These are phyloP conservation scores for Parazoanthus atlanticus DNA, from an alignment of 92 coral and sea anemone genomes.

Conservation along the genomic window DNA sequence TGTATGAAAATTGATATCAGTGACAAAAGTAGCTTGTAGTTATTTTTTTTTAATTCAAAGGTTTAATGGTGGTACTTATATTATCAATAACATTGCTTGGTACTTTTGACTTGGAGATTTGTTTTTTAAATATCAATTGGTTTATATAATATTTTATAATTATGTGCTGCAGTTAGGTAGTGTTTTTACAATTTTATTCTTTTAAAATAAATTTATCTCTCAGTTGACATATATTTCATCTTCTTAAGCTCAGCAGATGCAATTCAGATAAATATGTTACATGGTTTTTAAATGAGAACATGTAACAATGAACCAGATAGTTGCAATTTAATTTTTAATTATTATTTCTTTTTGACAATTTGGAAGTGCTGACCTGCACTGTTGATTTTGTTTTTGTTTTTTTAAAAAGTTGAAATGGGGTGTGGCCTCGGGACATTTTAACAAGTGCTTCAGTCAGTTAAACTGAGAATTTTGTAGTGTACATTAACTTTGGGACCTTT, in stretches of 20 bases:
- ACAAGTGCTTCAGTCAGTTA: not conserved
- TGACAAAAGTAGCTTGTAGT: conserved; percentile 3
- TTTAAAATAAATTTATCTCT: not conserved
- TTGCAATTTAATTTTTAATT: no score
- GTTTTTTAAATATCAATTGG: not conserved
- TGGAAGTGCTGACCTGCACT: not conserved
- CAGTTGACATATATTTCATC: no score
- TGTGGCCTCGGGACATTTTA: no score
- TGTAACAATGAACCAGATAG: not conserved
- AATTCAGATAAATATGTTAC: no score
- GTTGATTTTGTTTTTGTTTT: not conserved
- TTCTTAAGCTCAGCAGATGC: no score
- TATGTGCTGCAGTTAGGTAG: not conserved
- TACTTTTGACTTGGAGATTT: conserved; percentile 1
- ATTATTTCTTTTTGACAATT: no score
- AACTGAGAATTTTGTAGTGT: not conserved
- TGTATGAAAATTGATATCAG: not conserved
- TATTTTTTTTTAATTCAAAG: not conserved
- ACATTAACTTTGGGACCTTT: no score
- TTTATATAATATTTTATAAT: no score
- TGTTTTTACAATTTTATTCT: not conserved
- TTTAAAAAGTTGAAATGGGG: not conserved
- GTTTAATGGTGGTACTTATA: not conserved
- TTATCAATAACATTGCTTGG: not conserved
- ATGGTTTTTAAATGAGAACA: no score